phyloP scores from a whole-genome alignment of 2,888 invertebrate genomes.

The Drosophila merina region DNA sequence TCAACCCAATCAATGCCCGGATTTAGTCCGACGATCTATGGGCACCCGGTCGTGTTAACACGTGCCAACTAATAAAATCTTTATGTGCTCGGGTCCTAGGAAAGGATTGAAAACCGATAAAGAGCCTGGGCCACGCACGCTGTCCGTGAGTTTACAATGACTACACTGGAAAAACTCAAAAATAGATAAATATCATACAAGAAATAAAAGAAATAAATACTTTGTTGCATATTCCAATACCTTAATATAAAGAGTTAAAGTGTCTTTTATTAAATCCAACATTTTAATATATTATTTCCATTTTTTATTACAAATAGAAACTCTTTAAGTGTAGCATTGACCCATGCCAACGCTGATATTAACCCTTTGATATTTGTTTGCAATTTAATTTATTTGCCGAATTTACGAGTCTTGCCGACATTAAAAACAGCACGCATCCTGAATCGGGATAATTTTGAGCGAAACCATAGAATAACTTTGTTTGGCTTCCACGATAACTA shows the following conservation, averaged over 20 bases:
- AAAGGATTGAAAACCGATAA: constrained; percentile 68
- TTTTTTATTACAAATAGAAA: neutral
- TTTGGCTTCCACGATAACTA: constrained; percentile 50
- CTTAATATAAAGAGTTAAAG: too few relatives aligned
- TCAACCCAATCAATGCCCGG: constrained; percentile 55
- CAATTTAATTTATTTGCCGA: constrained; percentile 70
- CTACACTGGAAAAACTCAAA: neutral
- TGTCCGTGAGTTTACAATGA: constrained; percentile 35
- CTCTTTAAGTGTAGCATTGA: constrained; percentile 12
- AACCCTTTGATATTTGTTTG: constrained; percentile 70
- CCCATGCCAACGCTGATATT: constrained; percentile 48
- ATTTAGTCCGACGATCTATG: constrained; percentile 32
- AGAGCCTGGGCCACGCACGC: constrained; percentile 51
- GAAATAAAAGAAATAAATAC: too few relatives aligned
- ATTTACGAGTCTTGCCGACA: constrained; percentile 69
- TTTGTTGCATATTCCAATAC: too few relatives aligned
- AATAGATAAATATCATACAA: neutral
- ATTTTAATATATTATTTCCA: neutral
- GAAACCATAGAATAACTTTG: constrained; percentile 57
- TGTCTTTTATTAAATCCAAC: too few relatives aligned
- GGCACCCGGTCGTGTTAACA: constrained; percentile 58
- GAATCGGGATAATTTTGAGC: constrained; percentile 62
- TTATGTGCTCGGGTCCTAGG: constrained; percentile 51
- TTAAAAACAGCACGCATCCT: constrained; percentile 64
- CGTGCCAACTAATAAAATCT: constrained; percentile 74